Conservation (phyloP, 2,113 vertebrate species). For the Python bivittatus region DNA sequence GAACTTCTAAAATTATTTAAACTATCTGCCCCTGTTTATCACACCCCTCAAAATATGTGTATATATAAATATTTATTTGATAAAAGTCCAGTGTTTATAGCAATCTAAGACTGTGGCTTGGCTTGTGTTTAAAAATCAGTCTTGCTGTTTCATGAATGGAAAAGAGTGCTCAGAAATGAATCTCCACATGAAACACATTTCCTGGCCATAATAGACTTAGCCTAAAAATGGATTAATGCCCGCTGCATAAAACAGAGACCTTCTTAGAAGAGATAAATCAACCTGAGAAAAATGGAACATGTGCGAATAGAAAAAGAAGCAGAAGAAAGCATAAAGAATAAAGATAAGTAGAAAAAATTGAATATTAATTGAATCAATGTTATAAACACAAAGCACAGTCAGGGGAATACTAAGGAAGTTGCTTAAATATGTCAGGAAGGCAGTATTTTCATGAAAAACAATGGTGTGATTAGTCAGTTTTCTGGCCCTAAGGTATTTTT, state of each 20-base stretch:
- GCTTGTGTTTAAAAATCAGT: slow-evolving; percentile 14
- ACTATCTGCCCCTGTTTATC: background rate
- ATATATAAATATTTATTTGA: background rate
- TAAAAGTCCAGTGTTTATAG: background rate
- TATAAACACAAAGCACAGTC: slow-evolving; percentile 71
- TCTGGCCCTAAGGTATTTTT: slow-evolving; percentile 69
- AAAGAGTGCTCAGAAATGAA: slow-evolving; percentile 43
- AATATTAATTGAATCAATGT: slow-evolving; percentile 68
- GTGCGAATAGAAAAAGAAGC: slow-evolving; percentile 38
- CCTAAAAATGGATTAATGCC: slow-evolving; percentile 53
- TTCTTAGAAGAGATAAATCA: slow-evolving; percentile 64
- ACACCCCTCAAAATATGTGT: background rate
- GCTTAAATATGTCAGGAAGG: slow-evolving; percentile 70
- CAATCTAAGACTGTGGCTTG: background rate
- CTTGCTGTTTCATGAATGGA: slow-evolving; percentile 9
- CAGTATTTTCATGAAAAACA: slow-evolving; percentile 67
- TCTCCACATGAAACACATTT: slow-evolving; percentile 36
- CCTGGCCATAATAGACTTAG: slow-evolving; percentile 30
- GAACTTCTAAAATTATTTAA: background rate
- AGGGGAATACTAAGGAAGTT: slow-evolving; percentile 70
- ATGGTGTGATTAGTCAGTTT: slow-evolving; percentile 64
- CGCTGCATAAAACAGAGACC: background rate
- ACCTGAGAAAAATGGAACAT: slow-evolving; percentile 44
- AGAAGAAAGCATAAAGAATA: slow-evolving; percentile 46
- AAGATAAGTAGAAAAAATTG: slow-evolving; percentile 56